A percentile compares a stretch with the other conserved stretches of the same genome.
Conservation (phyloP, 35 echinoderm and acorn worm genomes). For the Apostichopus japonicus region DNA sequence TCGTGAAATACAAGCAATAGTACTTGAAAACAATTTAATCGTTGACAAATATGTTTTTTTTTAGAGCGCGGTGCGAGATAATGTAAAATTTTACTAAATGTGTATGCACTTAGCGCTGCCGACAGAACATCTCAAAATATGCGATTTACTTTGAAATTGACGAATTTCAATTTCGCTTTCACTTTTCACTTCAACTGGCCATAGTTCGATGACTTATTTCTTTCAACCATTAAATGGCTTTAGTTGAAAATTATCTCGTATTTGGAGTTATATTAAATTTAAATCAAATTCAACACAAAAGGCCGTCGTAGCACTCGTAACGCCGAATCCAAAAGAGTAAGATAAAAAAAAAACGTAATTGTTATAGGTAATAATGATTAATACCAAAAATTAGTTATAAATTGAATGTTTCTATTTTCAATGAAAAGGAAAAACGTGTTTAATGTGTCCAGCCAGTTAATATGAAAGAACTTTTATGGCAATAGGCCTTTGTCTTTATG, state of each 20-base stretch:
- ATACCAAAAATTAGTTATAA: not conserved
- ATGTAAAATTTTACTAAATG: too few relatives aligned
- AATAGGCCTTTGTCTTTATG: too few relatives aligned
- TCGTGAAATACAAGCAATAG: too few relatives aligned
- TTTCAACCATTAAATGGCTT: slow-evolving; percentile 9
- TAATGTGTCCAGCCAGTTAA: too few relatives aligned
- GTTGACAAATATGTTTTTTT: too few relatives aligned
- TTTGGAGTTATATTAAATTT: not conserved
- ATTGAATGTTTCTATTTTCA: not conserved
- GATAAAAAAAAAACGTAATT: too few relatives aligned
- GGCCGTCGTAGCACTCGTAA: too few relatives aligned
- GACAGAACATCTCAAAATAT: slow-evolving; percentile 5
- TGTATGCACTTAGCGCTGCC: not conserved
- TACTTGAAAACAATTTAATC: too few relatives aligned
- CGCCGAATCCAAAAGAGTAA: too few relatives aligned
- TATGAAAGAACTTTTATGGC: too few relatives aligned
- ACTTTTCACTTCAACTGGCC: slow-evolving; percentile 6
- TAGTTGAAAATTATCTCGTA: not conserved
- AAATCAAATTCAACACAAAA: not conserved
- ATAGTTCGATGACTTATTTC: slow-evolving; percentile 10
- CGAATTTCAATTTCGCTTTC: slow-evolving; percentile 14
- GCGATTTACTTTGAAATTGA: slow-evolving; percentile 7
- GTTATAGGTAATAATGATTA: too few relatives aligned
- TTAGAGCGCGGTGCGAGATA: too few relatives aligned
- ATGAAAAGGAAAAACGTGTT: not conserved